Evolutionary conservation across 2,888 invertebrate species (phyloP).

Genomic region (Diploptera punctata): DNA sequence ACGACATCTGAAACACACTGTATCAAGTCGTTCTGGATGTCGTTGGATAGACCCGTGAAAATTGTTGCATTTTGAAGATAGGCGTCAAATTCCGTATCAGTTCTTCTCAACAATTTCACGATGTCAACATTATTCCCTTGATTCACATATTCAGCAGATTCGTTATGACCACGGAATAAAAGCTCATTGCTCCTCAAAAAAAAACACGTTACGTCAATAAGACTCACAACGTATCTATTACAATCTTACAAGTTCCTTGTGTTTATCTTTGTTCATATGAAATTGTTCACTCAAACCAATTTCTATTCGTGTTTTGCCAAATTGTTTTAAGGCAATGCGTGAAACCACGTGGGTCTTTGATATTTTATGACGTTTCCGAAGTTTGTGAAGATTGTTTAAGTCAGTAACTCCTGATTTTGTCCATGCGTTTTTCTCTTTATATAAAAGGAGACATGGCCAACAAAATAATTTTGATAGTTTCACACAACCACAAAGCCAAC

Average conservation of each 20-base stretch:
- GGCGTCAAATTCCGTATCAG: neutral
- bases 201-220: neutral
- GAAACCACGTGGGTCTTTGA: neutral
- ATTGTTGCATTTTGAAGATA: neutral
- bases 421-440: neutral
- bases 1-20: neutral
- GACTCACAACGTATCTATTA: neutral
- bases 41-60: neutral
- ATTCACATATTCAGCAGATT: neutral
- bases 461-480: too few relatives aligned
- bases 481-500: too few relatives aligned
- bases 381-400: neutral
- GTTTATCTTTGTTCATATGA: neutral
- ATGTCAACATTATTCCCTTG: neutral
- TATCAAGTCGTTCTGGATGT: neutral
- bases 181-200: neutral
- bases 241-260: neutral
- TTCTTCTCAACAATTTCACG: neutral
- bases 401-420: neutral
- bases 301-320: neutral
- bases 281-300: neutral
- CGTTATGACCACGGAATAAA: too few relatives aligned
- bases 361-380: neutral
- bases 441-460: too few relatives aligned
- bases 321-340: too few relatives aligned